Conservation (phyloP, 2,113 vertebrate genomes). For the Xiphorhynchus elegans region DNA sequence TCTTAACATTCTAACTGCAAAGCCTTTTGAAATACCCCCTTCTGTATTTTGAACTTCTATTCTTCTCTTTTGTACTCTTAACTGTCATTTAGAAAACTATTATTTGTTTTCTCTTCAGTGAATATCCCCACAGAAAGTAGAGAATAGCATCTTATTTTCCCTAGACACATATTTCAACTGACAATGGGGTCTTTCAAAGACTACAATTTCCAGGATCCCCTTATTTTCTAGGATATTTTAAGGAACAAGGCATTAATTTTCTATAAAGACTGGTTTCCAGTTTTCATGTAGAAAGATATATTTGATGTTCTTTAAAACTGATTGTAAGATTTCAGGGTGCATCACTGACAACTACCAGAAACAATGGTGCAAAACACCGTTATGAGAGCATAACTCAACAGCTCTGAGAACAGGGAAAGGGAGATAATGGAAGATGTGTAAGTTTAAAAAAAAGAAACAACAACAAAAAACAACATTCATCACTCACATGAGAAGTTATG, state of each 20-base stretch:
- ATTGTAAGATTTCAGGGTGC: accelerated
- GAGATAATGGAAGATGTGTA: background rate
- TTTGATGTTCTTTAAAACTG: background rate
- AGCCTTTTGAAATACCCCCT: background rate
- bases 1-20: background rate
- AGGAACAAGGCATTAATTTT: background rate
- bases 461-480: background rate
- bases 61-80: background rate
- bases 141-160: background rate
- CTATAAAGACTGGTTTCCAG: background rate
- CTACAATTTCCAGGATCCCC: background rate
- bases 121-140: background rate
- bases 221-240: background rate
- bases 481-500: background rate
- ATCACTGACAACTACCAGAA: background rate
- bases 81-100: background rate
- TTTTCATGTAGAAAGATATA: background rate
- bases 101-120: background rate
- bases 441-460: background rate
- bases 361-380: background rate
- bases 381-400: background rate
- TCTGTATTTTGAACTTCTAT: background rate
- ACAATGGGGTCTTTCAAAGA: background rate
- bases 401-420: background rate
- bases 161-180: background rate